Evolutionary conservation across 2,888 invertebrate genomes (phyloP), one percentile per base, ranked within the genome.

Genomic region (Cylloceria caligata): DNA sequence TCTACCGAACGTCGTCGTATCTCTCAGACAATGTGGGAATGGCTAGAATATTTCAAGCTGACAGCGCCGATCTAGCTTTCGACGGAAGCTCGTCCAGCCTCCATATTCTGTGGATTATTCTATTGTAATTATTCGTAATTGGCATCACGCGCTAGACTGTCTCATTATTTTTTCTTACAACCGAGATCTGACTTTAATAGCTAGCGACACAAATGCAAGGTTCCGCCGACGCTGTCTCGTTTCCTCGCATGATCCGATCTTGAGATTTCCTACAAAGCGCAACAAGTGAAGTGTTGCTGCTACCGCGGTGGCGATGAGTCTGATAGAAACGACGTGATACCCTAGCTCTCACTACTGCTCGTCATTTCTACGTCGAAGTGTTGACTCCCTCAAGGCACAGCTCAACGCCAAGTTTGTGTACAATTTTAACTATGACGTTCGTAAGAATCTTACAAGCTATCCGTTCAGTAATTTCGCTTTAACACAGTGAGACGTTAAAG

Each of bases 231-330:
- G 19, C 39, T 74, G 62, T 34, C 36, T 36, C 45, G 52, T 65
- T 71, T 71, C 57, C 55, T 21, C 36, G 65, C 45, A 47, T 60
- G 57, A 57, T 55, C 64, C 19, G 55, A 71, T 75, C 74, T 45
- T 49, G 57, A 64, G 68, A 39, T 69, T 80, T 69, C 64, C 39
- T 19, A 60, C 47, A 11, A 30, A 67, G 47, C n/a, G 30, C 67
- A 75, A 80, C 79, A 80, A 73, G 73, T 80, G 60, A 68, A 67
- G 60, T 68, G 73, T 68, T 45, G 39, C 36, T n/a, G 34, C 27
- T 71, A 34, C 16, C 7, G 27, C 34, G 3, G 57, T 45, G 24
- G 34, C 27, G 21, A 49, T 24, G 3, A 47, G 3, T 19, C 24
- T 27, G 36, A 34, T 27, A 57, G 49, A 69, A 21, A 21, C 34